Evolutionary conservation across 2,888 invertebrate species (phyloP), one percentile per base, ranked within the genome.

Genomic region (Drosophila pseudotakahashii): DNA sequence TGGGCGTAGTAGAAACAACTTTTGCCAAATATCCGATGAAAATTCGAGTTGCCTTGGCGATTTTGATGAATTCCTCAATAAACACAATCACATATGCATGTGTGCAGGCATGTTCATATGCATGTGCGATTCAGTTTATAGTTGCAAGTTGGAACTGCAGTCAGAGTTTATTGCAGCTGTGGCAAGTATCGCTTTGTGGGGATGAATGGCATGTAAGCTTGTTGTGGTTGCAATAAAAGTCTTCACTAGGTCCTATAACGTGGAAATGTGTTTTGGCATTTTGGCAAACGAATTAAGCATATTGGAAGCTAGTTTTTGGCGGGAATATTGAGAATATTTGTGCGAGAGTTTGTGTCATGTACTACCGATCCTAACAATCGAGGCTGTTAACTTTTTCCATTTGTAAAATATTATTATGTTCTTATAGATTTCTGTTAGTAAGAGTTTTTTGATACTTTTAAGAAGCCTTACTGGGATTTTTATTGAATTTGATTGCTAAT

Each of bases 21-120:
- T 81, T 80, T 73, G 37, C 76, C 74, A 76, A 81, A 81, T 79
- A 81, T 79, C 77, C 75, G 75, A 85, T 82, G 81, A 82, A 47
- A 52, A 77, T 81, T 74, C 70, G 69, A 71, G 81, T 81, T 85
- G 81, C 76, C 80, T 74, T 79, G 86, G 83, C 82, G 86, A 81
- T 81, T 81, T 82, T 81, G 81, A 81, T 81, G 81, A 82, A 85
- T 81, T 83, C 81, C 76, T 77, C 82, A 83, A 81, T 48, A 80
- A 81, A 84, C 58, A 51, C 54, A 66, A 34, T 37, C 36, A 4
- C 58, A 58, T 16, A 47, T 41, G 47, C n/a, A 13, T 16, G 14
- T 47, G 14, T 55, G 53, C 30, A 19, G 50, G 42, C 52, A 50
- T 44, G 44, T 42, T 48, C 32, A 58, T 61, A 52, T 48, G 55